These are phyloP conservation scores for Leistus spinibarbis DNA, from an alignment of 2,888 invertebrate species.

Conservation along the genomic window DNA sequence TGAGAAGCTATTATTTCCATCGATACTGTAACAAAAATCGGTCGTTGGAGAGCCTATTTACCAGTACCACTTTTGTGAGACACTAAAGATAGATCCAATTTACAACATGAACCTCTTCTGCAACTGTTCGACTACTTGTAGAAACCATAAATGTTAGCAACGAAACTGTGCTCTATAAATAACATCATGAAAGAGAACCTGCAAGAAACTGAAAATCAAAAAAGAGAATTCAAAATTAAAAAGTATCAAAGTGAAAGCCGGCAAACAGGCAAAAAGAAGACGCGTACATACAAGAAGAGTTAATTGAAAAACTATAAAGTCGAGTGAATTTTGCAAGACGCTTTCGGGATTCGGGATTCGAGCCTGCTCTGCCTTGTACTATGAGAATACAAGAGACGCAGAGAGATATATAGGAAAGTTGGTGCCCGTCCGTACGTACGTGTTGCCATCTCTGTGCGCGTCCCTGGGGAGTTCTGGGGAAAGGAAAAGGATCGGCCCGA, in stretches of 20 bases:
- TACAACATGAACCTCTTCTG: no score
- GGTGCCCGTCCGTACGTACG: neutral
- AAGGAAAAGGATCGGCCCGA: neutral
- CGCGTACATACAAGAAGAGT: neutral
- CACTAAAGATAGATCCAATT: no score
- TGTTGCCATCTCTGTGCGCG: neutral
- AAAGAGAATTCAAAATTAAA: neutral
- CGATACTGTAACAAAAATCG: no score
- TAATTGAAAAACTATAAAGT: constrained; percentile 36
- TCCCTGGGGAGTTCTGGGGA: neutral
- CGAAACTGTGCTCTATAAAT: neutral
- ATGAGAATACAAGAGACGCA: neutral
- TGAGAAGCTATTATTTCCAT: no score
- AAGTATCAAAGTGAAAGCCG: neutral
- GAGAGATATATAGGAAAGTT: constrained; percentile 3
- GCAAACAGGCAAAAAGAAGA: neutral
- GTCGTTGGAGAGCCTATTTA: no score
- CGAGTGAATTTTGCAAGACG: constrained; percentile 31
- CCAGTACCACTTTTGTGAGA: no score
- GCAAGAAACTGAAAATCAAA: neutral
- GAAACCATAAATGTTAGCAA: no score
- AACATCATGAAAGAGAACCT: neutral
- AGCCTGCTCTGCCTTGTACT: neutral
- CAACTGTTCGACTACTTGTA: no score
- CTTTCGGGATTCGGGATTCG: neutral